Conservation (phyloP, 1,140 invertebrate genomes). For the Drosophila teissieri region DNA sequence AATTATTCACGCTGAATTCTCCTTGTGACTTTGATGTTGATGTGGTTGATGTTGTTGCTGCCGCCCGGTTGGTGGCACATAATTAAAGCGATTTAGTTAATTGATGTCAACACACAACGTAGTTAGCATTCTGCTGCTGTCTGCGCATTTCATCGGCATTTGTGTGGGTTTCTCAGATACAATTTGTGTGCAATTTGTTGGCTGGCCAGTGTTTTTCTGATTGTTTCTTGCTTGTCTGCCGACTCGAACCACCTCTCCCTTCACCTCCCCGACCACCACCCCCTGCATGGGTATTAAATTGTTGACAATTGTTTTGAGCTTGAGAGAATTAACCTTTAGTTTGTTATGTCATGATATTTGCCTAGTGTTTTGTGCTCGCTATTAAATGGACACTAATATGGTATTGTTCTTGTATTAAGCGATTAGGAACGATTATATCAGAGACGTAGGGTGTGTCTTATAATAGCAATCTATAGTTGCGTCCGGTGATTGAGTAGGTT, state of each 20-base stretch:
- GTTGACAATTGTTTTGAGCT: constrained; percentile 81
- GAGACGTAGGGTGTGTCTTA: background rate
- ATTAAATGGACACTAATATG: constrained; percentile 38
- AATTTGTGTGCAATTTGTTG: constrained; percentile 67
- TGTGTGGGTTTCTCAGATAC: constrained; percentile 24
- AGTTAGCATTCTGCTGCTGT: constrained; percentile 64
- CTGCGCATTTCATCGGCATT: constrained; percentile 25
- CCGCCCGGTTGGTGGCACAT: constrained; percentile 35
- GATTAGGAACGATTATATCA: constrained; percentile 11
- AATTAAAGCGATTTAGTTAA: constrained; percentile 77
- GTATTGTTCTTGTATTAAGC: constrained; percentile 15
- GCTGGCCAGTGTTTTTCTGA: constrained; percentile 48
- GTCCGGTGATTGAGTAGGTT: constrained; percentile 3
- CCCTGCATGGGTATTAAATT: constrained; percentile 63
- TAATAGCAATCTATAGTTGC: constrained; percentile 14
- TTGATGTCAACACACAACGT: constrained; percentile 67
- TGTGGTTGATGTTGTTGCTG: constrained; percentile 20
- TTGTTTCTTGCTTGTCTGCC: constrained; percentile 27
- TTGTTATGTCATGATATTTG: constrained; percentile 70
- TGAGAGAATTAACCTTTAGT: constrained; percentile 78
- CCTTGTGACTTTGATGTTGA: constrained; percentile 28
- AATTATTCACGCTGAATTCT: constrained; percentile 46
- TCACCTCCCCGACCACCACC: background rate
- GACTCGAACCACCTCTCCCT: background rate
- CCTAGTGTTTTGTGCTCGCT: constrained; percentile 29